Conservation (phyloP, 2,113 vertebrate species). For the Myodes glareolus region DNA sequence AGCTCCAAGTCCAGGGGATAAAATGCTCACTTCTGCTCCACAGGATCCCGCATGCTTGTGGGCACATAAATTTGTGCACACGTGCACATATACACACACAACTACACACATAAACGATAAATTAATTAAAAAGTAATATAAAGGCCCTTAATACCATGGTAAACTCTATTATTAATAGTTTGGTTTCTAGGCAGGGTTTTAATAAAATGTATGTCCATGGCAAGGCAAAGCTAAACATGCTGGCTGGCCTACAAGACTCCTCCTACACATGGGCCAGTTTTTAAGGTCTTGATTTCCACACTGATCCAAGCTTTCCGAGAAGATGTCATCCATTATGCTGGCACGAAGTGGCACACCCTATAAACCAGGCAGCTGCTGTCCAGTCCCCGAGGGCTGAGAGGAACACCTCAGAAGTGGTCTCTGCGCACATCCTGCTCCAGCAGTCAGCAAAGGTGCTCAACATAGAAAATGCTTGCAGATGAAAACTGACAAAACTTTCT, state of each 20-base stretch:
- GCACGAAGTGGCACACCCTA: neutral
- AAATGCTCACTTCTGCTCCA: neutral
- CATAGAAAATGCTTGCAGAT: neutral
- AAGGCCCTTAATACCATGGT: neutral
- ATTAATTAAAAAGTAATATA: neutral
- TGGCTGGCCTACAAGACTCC: accelerated
- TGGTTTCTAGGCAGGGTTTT: neutral
- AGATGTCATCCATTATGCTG: neutral
- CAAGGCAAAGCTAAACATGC: neutral
- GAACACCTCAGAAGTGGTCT: neutral
- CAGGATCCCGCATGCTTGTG: neutral
- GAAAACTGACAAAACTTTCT: neutral
- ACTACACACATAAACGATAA: neutral
- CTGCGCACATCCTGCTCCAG: neutral
- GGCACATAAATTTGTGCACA: neutral
- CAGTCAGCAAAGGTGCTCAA: neutral
- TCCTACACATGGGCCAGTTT: accelerated
- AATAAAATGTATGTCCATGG: neutral
- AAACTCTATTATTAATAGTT: neutral
- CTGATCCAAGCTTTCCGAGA: neutral
- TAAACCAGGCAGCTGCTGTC: neutral
- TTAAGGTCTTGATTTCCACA: neutral
- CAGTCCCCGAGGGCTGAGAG: neutral
- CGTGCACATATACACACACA: neutral
- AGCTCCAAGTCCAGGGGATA: neutral